Conservation (phyloP, 2,797 vertebrate species). For the Acestrorhynchus altus region DNA sequence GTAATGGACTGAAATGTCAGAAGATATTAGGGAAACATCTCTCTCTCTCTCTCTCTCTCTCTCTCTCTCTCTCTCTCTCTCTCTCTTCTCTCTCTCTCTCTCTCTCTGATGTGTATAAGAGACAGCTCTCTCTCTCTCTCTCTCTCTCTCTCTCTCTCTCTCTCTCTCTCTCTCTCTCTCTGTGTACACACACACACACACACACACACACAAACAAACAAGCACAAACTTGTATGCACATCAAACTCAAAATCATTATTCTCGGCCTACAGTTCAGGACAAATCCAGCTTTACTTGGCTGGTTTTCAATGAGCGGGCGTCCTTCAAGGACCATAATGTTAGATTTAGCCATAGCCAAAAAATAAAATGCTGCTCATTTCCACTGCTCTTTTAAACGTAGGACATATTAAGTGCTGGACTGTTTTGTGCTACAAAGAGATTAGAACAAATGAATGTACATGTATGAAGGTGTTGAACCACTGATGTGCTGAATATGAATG, state of each 20-base stretch:
- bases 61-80: neutral
- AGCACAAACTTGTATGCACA: neutral
- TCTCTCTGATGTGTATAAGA: neutral
- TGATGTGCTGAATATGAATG: neutral
- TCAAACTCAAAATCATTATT: neutral
- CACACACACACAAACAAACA: neutral
- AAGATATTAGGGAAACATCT: neutral
- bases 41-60: neutral
- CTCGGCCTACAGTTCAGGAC: neutral
- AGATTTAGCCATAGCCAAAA: conserved; percentile 33
- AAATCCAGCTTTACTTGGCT: conserved; percentile 36
- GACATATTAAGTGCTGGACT: neutral
- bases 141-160: neutral
- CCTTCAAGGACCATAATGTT: conserved; percentile 32
- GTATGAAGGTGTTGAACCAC: neutral
- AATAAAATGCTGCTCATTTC: conserved; percentile 8
- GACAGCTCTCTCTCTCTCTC: neutral
- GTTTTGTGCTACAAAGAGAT: neutral
- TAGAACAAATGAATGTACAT: no score
- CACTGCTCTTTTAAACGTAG: neutral
- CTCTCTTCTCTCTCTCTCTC: neutral
- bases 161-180: neutral
- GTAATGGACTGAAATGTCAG: neutral
- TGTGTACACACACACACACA: no score
- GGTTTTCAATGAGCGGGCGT: conserved; percentile 25